Conservation (phyloP, 2,113 vertebrate species). For the Ardeotis arabs region DNA sequence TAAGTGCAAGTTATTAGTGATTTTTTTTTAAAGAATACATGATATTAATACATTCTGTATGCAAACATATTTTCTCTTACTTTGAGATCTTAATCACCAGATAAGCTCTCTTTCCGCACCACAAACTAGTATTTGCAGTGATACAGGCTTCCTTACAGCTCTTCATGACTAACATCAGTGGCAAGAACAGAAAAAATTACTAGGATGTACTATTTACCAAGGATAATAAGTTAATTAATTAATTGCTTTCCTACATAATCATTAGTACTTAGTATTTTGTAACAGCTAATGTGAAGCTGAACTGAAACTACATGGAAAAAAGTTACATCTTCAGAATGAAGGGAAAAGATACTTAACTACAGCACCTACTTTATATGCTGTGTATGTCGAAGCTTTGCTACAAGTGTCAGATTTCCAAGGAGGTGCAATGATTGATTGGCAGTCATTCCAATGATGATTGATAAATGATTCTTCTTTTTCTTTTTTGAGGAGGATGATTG, state of each 20-base stretch:
- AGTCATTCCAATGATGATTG: neutral
- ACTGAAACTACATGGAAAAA: neutral
- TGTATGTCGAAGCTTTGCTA: neutral
- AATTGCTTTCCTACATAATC: neutral
- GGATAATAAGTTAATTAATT: neutral
- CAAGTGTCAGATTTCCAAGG: neutral
- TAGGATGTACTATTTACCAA: neutral
- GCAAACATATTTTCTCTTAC: neutral
- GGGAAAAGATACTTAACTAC: neutral
- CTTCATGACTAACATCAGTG: neutral
- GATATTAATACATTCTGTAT: neutral
- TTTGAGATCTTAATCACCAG: neutral
- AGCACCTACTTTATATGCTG: neutral
- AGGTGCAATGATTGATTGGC: neutral
- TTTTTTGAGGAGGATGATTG: neutral
- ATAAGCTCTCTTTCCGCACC: neutral
- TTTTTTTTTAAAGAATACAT: neutral
- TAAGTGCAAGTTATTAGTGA: neutral
- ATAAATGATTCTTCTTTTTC: neutral
- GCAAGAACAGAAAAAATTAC: neutral
- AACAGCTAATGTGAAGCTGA: neutral
- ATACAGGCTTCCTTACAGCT: neutral
- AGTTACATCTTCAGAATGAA: neutral
- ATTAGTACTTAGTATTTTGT: neutral
- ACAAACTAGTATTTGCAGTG: neutral